phyloP scores from a whole-genome alignment of 2,113 vertebrate species.

The Tautogolabrus adspersus region DNA sequence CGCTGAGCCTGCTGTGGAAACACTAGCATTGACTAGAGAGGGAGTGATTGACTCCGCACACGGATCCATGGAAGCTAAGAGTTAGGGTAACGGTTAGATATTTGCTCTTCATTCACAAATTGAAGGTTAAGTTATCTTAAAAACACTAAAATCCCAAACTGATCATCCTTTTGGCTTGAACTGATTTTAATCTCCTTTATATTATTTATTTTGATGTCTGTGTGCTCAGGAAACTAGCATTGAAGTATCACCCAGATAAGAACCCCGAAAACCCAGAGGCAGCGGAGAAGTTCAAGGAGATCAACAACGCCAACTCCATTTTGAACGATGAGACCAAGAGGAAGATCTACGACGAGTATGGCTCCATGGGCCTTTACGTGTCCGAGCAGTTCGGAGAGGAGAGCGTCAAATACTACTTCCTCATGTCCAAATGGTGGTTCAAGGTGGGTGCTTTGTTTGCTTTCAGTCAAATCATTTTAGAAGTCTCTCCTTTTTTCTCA shows the following conservation, averaged over 20 bases:
- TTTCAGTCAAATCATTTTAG: no score
- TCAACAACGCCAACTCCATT: constrained; percentile 92
- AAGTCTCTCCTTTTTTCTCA: no score
- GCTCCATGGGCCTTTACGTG: constrained; percentile 94
- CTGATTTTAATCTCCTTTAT: background rate
- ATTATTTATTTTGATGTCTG: background rate
- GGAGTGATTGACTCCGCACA: no score
- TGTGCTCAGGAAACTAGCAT: constrained; percentile 87
- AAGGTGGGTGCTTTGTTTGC: constrained; percentile 82
- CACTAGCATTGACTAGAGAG: no score
- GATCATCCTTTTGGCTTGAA: no score
- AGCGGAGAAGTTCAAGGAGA: constrained; percentile 95
- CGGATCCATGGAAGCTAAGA: no score
- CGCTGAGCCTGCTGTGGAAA: no score
- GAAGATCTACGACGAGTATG: constrained; percentile 92
- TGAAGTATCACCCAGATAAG: constrained; percentile 96
- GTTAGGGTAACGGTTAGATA: no score
- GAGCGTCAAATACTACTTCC: constrained; percentile 93
- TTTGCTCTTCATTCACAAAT: no score
- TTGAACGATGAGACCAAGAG: constrained; percentile 90
- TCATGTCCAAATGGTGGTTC: constrained; percentile 96
- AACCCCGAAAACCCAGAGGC: constrained; percentile 92
- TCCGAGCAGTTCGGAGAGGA: constrained; percentile 94
- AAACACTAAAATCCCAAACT: no score
- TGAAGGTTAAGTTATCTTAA: no score